Base-by-base conservation (phyloP, 2,797 vertebrate species). In the Harpagifer antarcticus region DNA sequence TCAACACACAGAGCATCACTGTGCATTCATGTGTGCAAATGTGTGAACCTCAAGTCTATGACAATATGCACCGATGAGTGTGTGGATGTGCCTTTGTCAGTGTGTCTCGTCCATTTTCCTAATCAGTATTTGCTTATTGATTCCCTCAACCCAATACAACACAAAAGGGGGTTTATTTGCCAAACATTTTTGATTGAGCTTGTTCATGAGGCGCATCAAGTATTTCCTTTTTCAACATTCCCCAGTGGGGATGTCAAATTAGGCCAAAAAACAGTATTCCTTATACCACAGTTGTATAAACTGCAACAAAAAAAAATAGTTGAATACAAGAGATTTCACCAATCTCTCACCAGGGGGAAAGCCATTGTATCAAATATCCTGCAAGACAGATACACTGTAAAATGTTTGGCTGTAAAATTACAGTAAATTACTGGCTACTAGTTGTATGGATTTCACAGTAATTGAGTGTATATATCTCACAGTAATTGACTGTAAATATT, bases 51-150 rank as follows among this genome's bases (percentile, higher is more conserved):
- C 23, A 72, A 37, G 23, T 67, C 48, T 76, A 56, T 76, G 72
- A 68, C 62, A 79, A 85, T 72, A 78, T 47, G 49, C 68, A 84
- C 78, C 68, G 78, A 37, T 43, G 37, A 65, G 65, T 66, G 72
- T 75, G 67, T 65, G 44, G 48, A 70, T 44, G 68, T 57, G 19
- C 40, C 48, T 16, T 23, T 60, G 62, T 68, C 31, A 47, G 64
- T 67, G 47, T 16, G 44, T 70, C 66, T 78, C 20, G 10, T 80
- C 59, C 72, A 71, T 61, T 75, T 43, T 14, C 60, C 54, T 60
- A 74, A 82, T 74, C 44, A 76, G 68, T 57, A 68, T 82, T 86
- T 81, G 59, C 54, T 76, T 76, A 83, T 68, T 61, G 79, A 81
- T 85, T 82, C 44, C 17, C 23, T n/a, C 44, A 84, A 57, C 60